Evolutionary conservation across 2,888 invertebrate species (phyloP).

Genomic region (Agrotis segetum): DNA sequence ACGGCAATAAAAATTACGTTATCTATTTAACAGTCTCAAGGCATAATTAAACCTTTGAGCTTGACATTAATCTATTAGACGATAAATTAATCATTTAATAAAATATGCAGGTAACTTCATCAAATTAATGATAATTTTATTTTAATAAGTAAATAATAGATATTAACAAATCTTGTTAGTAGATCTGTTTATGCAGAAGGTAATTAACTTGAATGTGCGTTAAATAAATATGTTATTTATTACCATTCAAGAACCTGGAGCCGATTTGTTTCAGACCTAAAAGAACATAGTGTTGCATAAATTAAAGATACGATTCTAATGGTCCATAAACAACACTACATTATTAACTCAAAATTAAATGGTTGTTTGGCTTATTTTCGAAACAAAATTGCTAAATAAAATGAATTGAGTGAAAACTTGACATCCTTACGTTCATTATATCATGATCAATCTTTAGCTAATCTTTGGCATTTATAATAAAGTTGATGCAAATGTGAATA

Average conservation of each 20-base stretch:
- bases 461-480: conserved; percentile 48
- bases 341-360: conserved; percentile 15
- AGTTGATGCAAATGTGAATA: conserved; percentile 36
- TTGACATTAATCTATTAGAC: conserved; percentile 40
- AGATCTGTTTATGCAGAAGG: conserved; percentile 1
- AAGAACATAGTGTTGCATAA: conserved; percentile 35
- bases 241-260: background rate
- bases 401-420: conserved; percentile 47
- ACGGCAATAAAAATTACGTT: conserved; percentile 57
- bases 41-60: conserved; percentile 46
- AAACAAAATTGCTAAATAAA: conserved; percentile 38
- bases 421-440: conserved; percentile 43
- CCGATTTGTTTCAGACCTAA: conserved; percentile 40
- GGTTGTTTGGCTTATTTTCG: conserved; percentile 21
- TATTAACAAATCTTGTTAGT: conserved; percentile 13
- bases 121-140: conserved; percentile 6
- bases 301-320: conserved; percentile 36
- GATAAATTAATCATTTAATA: conserved; percentile 40
- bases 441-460: conserved; percentile 36
- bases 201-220: conserved; percentile 20
- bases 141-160: conserved; percentile 5
- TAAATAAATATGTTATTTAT: conserved; percentile 8
- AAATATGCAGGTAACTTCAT: conserved; percentile 30
- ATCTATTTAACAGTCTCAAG: conserved; percentile 47
- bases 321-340: conserved; percentile 6